phyloP scores from a whole-genome alignment of 2,113 vertebrate genomes.

The Antigone vipio region DNA sequence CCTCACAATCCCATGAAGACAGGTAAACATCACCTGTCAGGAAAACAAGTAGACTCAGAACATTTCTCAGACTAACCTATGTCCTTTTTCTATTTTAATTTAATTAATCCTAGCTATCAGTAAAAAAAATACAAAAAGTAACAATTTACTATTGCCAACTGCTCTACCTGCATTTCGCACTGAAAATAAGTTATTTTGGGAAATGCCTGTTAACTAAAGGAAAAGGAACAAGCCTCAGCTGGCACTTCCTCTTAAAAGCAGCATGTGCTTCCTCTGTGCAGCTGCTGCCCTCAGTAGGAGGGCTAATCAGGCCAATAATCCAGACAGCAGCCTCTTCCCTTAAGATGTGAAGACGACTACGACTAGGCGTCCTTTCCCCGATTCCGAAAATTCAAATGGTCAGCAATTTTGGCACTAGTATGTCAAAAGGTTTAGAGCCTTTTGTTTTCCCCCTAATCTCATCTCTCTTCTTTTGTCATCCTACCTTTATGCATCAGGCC shows the following conservation, averaged over 20 bases:
- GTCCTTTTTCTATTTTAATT: background rate
- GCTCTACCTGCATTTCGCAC: background rate
- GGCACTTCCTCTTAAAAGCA: background rate
- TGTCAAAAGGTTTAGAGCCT: background rate
- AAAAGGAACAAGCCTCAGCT: background rate
- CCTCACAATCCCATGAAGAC: background rate
- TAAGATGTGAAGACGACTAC: background rate
- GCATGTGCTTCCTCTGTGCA: background rate
- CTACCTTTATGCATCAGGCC: no score
- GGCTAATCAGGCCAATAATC: background rate
- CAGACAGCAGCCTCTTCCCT: background rate
- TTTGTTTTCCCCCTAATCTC: background rate
- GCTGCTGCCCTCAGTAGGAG: background rate
- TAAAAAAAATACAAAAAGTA: background rate
- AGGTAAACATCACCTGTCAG: background rate
- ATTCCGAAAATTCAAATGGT: background rate
- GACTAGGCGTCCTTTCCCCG: background rate
- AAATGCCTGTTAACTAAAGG: background rate
- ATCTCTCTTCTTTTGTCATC: background rate
- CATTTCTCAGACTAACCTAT: background rate
- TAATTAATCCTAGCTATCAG: background rate
- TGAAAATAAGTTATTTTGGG: background rate
- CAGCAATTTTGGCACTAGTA: background rate
- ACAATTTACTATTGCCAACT: background rate
- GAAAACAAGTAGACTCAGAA: background rate